Evolutionary conservation across 1,140 invertebrate species (phyloP).

Genomic region (Cotesia glomerata): DNA sequence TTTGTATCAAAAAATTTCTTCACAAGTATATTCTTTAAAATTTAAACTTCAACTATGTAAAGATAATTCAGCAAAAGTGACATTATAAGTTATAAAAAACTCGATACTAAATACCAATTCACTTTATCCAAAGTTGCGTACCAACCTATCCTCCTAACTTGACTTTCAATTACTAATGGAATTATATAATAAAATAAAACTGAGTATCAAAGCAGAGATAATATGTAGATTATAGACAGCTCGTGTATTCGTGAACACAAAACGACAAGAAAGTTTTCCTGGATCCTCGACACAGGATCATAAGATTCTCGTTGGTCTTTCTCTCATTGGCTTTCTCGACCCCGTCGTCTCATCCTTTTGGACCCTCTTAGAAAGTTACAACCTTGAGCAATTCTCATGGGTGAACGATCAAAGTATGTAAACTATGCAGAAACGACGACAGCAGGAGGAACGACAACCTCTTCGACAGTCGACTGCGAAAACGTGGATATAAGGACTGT

Average conservation of each 20-base stretch:
- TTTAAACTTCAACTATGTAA: too few species aligned
- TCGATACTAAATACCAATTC: too few species aligned
- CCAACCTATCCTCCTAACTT: background rate
- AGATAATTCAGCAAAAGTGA: too few species aligned
- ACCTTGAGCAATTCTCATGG: constrained; percentile 33
- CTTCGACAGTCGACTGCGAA: background rate
- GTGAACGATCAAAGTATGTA: constrained; percentile 37
- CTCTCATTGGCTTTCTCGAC: constrained; percentile 5
- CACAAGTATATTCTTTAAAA: too few species aligned
- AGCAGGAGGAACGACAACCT: background rate
- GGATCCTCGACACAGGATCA: background rate
- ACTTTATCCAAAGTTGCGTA: background rate
- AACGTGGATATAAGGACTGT: background rate
- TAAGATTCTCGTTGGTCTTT: constrained; percentile 1
- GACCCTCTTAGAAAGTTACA: constrained; percentile 26
- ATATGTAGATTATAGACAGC: background rate
- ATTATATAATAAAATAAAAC: background rate
- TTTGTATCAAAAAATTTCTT: too few species aligned
- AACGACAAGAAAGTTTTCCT: constrained; percentile 4
- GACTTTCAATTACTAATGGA: background rate
- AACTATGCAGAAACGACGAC: constrained; percentile 26
- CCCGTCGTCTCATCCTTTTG: background rate
- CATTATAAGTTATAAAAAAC: too few species aligned
- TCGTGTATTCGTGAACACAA: background rate
- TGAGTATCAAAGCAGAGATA: background rate